Conservation (phyloP, 53 echinoderm and acorn worm genomes). For the Zoroaster sp. region DNA sequence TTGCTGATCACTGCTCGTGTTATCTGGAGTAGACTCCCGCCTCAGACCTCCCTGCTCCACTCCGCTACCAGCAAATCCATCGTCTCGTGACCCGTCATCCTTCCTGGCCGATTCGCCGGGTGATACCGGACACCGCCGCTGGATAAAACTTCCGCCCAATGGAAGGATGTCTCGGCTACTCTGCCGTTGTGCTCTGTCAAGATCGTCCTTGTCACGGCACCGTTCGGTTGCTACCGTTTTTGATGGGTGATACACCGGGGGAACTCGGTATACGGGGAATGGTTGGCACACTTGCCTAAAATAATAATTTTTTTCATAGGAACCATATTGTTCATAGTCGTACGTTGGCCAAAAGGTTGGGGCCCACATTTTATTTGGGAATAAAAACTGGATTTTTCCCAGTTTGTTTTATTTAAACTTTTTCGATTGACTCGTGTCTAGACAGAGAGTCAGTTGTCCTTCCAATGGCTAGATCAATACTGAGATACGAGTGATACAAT, state of each 20-base stretch:
- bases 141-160: constrained; percentile 1
- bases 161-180: background rate
- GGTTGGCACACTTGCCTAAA: constrained; percentile 4
- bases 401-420: too few relatives aligned
- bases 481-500: background rate
- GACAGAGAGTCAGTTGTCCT: background rate
- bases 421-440: background rate
- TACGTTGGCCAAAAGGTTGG: constrained; percentile 20
- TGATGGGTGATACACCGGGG: constrained; percentile 11
- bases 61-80: background rate
- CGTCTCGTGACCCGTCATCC: background rate
- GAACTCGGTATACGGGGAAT: constrained; percentile 31
- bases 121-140: constrained; percentile 16
- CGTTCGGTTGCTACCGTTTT: background rate
- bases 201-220: background rate
- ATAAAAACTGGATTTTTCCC: background rate
- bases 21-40: constrained; percentile 17
- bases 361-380: constrained; percentile 5
- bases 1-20: constrained; percentile 2
- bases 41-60: background rate
- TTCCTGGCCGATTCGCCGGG: background rate
- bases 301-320: background rate
- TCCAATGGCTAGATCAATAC: background rate
- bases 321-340: background rate
- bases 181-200: background rate